Base-by-base conservation (phyloP, 2,113 vertebrate genomes). In the Gadus macrocephalus region DNA sequence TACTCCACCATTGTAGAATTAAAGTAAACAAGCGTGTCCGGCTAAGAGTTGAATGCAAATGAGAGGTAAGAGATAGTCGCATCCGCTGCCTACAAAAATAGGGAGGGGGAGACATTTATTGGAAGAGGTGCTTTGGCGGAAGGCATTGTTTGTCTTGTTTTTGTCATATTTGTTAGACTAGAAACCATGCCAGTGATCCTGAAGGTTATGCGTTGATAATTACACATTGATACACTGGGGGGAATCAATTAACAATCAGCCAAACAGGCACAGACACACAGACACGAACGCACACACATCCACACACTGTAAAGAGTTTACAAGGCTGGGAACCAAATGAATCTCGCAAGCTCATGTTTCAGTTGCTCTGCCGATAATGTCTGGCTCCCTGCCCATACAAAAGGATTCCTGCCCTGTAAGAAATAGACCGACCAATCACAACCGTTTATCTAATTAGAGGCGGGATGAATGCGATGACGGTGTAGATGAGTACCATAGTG, bases 11-110 rank as follows among this genome's bases (percentile, higher is more conserved):
- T 74, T 79, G 77, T 79, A 75, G 64, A 81, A 85, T 86, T 83
- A 74, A 85, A 85, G 79, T 78, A 86, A 90, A 89, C 87, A 85
- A 78, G 72, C 67, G 67, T 5, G 60, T 76, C 66, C 68, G 69
- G 76, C 62, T 69, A 78, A 74, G 70, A 76, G 67, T 81, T 66
- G 70, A 75, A 86, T 80, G 69, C 4, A 64, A 85, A 85, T 70
- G 66, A 85, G 75, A 75, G 61, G 27, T 63, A 76, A 80, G 55
- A 35, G 71, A 76, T 74, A 74, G 74, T 68, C 55, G 56, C 28
- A 38, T 58, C 76, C 31, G 31, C 31, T 35, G 31, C 31, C 31
- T 35, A 35, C 31, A 35, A 35, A 35, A 35, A 35, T 53, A 59
- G 53, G 53, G 53, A 16, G 53, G 16, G 25, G 25, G 25, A 25